Evolutionary conservation across 2,113 vertebrate genomes (phyloP).

Genomic region (Sceloporus undulatus): DNA sequence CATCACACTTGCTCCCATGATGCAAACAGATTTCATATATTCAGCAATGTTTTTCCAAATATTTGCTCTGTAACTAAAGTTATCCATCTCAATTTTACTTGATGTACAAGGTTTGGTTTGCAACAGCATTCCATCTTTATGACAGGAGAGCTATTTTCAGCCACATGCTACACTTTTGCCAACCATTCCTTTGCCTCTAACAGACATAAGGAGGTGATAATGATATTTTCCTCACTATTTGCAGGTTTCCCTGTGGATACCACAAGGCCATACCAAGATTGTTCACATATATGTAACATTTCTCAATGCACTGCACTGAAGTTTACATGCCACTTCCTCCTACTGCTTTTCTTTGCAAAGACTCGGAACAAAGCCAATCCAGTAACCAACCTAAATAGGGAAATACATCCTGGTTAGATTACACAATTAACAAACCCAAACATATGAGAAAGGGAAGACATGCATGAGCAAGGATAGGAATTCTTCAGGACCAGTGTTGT

Average conservation of each 20-base stretch:
- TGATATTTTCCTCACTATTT: background rate
- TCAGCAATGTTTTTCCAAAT: background rate
- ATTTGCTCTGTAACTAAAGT: background rate
- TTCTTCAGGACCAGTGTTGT: no score
- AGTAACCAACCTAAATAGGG: background rate
- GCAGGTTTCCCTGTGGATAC: no score
- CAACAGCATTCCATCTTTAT: background rate
- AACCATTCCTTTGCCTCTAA: background rate
- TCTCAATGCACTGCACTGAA: background rate
- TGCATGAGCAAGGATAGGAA: background rate
- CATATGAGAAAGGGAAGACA: background rate
- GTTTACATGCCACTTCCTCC: background rate
- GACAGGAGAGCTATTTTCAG: background rate
- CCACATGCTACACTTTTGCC: background rate
- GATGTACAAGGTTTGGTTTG: background rate
- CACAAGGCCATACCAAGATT: no score
- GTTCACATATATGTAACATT: no score
- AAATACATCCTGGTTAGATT: background rate
- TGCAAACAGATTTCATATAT: background rate
- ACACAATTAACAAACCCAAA: background rate
- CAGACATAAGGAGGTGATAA: background rate
- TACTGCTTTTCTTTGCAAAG: background rate
- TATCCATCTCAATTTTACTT: no score
- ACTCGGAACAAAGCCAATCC: background rate
- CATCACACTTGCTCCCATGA: no score